Conservation (phyloP, 2,888 invertebrate genomes). For the Cataglyphis cursor region DNA sequence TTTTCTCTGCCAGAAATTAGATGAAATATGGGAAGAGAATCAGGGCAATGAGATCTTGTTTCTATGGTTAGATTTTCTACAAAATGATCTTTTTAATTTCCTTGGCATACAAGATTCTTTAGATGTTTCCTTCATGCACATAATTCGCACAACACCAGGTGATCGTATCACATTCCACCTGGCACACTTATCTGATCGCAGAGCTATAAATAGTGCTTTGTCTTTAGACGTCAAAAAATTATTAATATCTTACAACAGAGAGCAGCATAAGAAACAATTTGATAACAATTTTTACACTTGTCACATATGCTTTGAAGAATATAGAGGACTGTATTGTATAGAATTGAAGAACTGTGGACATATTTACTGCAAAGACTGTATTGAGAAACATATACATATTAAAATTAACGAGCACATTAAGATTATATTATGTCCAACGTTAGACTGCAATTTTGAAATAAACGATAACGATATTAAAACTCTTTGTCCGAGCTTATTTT, state of each 20-base stretch:
- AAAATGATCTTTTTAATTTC: slow-evolving; percentile 70
- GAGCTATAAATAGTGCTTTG: slow-evolving; percentile 68
- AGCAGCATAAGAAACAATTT: slow-evolving; percentile 63
- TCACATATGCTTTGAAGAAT: slow-evolving; percentile 74
- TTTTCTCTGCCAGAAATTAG: slow-evolving; percentile 75
- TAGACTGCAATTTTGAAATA: slow-evolving; percentile 68
- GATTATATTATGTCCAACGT: slow-evolving; percentile 71
- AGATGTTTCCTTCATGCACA: slow-evolving; percentile 73
- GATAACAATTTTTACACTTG: slow-evolving; percentile 68
- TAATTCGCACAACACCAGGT: slow-evolving; percentile 54
- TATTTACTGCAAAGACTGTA: slow-evolving; percentile 75
- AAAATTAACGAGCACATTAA: slow-evolving; percentile 69
- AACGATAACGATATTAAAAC: slow-evolving; percentile 61
- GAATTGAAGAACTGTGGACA: slow-evolving; percentile 73
- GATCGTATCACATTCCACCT: slow-evolving; percentile 52
- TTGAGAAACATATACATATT: slow-evolving; percentile 66
- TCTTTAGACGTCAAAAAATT: slow-evolving; percentile 68
- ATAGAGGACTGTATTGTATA: slow-evolving; percentile 70
- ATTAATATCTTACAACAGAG: slow-evolving; percentile 64
- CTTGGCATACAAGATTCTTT: slow-evolving; percentile 70
- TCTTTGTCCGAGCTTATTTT: slow-evolving; percentile 72
- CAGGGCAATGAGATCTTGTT: slow-evolving; percentile 78
- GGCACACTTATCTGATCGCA: slow-evolving; percentile 61
- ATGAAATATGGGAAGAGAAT: slow-evolving; percentile 79
- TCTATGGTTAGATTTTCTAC: slow-evolving; percentile 78